Evolutionary conservation across 2,888 invertebrate genomes (phyloP).

Genomic region (Argyresthia albistria): DNA sequence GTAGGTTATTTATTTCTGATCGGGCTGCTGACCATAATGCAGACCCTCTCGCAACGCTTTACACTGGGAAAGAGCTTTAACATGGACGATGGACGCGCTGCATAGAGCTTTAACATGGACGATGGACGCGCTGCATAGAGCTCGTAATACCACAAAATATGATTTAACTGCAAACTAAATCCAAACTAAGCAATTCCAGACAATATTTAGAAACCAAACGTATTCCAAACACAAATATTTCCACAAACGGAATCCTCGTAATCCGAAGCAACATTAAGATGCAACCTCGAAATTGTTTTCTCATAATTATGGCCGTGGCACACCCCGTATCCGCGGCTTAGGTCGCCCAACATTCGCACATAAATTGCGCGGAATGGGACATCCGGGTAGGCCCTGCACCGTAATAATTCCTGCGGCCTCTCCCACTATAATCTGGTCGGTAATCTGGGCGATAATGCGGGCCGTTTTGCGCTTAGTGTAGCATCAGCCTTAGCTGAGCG

Average conservation of each 20-base stretch:
- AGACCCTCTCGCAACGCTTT: too few relatives aligned
- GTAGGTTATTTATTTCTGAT: too few relatives aligned
- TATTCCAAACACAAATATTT: slow-evolving; percentile 8
- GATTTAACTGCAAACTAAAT: too few relatives aligned
- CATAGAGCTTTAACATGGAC: too few relatives aligned
- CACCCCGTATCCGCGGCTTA: slow-evolving; percentile 45
- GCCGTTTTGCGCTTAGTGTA: slow-evolving; percentile 42
- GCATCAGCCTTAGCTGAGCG: too few relatives aligned
- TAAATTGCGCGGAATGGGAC: slow-evolving; percentile 68
- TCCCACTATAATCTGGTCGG: slow-evolving; percentile 66
- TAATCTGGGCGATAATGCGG: slow-evolving; percentile 69
- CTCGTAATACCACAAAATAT: too few relatives aligned
- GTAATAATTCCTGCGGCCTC: slow-evolving; percentile 59
- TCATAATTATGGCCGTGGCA: slow-evolving; percentile 60
- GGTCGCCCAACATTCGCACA: slow-evolving; percentile 62
- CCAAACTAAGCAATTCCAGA: too few relatives aligned
- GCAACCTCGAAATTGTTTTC: slow-evolving; percentile 68
- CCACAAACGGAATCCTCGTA: slow-evolving; percentile 22
- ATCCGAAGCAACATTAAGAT: slow-evolving; percentile 55
- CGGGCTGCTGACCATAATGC: too few relatives aligned
- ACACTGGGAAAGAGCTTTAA: too few relatives aligned
- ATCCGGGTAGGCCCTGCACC: slow-evolving; percentile 9
- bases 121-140: too few relatives aligned
- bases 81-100: too few relatives aligned
- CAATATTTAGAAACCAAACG: not conserved